These are phyloP conservation scores for Phortica variegata DNA, from an alignment of 1,140 invertebrate species.

Conservation along the genomic window DNA sequence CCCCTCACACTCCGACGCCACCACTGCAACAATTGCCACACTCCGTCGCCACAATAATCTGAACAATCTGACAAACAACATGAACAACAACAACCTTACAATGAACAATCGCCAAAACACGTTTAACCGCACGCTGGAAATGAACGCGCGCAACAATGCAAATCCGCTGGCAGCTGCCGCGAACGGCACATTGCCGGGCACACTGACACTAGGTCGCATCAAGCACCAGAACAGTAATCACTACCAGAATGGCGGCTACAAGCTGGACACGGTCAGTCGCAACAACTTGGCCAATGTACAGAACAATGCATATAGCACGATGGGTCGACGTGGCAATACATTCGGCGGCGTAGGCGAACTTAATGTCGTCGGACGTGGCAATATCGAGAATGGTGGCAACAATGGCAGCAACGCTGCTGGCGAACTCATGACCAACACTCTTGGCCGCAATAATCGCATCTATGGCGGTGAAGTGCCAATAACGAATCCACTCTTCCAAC, in stretches of 20 bases:
- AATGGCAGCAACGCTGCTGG: constrained; percentile 13
- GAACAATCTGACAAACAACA: constrained; percentile 47
- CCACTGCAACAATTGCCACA: constrained; percentile 70
- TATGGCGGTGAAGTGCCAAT: constrained; percentile 60
- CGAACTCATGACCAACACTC: constrained; percentile 46
- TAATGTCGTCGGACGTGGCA: constrained; percentile 14
- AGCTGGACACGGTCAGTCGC: constrained; percentile 37
- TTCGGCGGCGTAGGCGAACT: constrained; percentile 37
- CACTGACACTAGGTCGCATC: constrained; percentile 50
- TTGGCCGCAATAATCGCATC: constrained; percentile 50
- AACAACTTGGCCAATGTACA: constrained; percentile 48
- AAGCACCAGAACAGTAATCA: constrained; percentile 52
- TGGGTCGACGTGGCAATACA: constrained; percentile 60
- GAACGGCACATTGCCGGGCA: constrained; percentile 35
- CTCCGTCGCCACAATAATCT: constrained; percentile 60
- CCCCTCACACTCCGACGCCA: constrained; percentile 78
- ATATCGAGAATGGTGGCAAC: not conserved
- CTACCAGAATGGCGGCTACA: constrained; percentile 54
- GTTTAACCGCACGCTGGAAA: constrained; percentile 52
- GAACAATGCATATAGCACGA: constrained; percentile 60
- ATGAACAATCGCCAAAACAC: constrained; percentile 57
- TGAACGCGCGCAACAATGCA: constrained; percentile 54
- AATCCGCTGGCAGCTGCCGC: constrained; percentile 43
- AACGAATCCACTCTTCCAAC: constrained; percentile 60
- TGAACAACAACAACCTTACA: constrained; percentile 57